Conservation (phyloP, 2,888 invertebrate genomes). For the Fragum fragum region DNA sequence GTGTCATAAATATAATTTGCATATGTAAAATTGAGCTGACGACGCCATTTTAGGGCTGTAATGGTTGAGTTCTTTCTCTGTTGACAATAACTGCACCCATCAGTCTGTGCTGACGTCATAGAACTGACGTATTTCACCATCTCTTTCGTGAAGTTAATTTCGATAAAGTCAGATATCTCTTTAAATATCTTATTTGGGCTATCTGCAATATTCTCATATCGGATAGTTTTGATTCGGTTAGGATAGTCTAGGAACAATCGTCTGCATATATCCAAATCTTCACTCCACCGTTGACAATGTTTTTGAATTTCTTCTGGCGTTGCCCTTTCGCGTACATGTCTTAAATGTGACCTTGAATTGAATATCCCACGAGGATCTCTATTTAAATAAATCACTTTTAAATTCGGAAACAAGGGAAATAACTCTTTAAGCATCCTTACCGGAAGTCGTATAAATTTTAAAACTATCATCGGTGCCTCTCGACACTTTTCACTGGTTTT, state of each 20-base stretch:
- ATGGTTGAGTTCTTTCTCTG: slow-evolving; percentile 19
- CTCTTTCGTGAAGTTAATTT: slow-evolving; percentile 1
- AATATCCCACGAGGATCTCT: slow-evolving; percentile 40
- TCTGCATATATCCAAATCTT: slow-evolving; percentile 9
- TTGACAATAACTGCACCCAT: slow-evolving; percentile 28
- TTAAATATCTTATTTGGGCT: neutral
- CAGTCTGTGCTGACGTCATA: slow-evolving; percentile 3
- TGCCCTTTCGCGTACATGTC: neutral
- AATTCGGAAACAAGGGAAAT: slow-evolving; percentile 37
- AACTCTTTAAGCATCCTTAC: neutral
- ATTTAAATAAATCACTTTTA: slow-evolving; percentile 40
- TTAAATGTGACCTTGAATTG: slow-evolving; percentile 29
- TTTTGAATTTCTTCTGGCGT: neutral
- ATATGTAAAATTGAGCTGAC: neutral
- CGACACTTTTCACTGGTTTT: slow-evolving; percentile 4
- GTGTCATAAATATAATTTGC: slow-evolving; percentile 6
- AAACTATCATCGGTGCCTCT: slow-evolving; percentile 12
- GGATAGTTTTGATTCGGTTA: slow-evolving; percentile 4
- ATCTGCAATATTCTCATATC: slow-evolving; percentile 41
- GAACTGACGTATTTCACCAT: slow-evolving; percentile 7
- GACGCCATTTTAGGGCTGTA: slow-evolving; percentile 40
- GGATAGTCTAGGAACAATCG: slow-evolving; percentile 4
- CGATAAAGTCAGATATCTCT: slow-evolving; percentile 27
- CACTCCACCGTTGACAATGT: neutral
- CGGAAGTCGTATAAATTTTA: slow-evolving; percentile 32